Percentiles rank a stretch among this genome's conserved stretches.
These are phyloP conservation scores for Chaitophorus viminalis DNA, from an alignment of 2,888 invertebrate species.

Conservation along the genomic window DNA sequence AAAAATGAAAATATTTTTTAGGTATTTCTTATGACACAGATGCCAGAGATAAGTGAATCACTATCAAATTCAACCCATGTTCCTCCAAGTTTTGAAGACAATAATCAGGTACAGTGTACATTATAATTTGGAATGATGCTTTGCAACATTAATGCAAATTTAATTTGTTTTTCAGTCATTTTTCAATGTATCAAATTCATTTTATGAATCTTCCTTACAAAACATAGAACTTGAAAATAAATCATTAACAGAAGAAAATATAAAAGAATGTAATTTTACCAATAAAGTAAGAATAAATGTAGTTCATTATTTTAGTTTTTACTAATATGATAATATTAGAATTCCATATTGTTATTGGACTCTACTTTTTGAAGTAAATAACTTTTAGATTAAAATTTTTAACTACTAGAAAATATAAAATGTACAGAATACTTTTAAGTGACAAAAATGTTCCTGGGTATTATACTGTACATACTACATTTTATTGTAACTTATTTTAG, in stretches of 20 bases:
- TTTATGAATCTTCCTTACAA: conserved; percentile 23
- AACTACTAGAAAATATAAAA: not conserved
- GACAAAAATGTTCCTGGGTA: not conserved
- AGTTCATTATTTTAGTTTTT: not conserved
- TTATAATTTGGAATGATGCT: not conserved
- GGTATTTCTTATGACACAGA: conserved; percentile 53
- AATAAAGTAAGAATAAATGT: conserved; percentile 3
- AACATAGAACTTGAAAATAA: not conserved
- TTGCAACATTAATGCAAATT: not conserved
- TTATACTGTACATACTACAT: not conserved
- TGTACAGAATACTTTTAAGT: not conserved
- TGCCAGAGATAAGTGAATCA: not conserved
- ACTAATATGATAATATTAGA: not conserved
- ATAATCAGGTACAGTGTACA: conserved; percentile 25
- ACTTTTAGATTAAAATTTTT: too few relatives aligned
- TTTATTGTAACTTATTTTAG: not conserved
- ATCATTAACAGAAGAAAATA: not conserved
- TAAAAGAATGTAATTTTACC: not conserved
- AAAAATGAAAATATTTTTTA: conserved; percentile 2
- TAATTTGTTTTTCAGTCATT: conserved; percentile 3
- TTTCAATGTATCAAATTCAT: conserved; percentile 19
- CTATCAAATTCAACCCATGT: conserved; percentile 9
- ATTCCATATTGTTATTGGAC: not conserved
- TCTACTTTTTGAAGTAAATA: not conserved
- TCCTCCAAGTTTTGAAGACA: conserved; percentile 4